Conservation (phyloP, 1,140 invertebrate genomes). For the Panonychus citri region DNA sequence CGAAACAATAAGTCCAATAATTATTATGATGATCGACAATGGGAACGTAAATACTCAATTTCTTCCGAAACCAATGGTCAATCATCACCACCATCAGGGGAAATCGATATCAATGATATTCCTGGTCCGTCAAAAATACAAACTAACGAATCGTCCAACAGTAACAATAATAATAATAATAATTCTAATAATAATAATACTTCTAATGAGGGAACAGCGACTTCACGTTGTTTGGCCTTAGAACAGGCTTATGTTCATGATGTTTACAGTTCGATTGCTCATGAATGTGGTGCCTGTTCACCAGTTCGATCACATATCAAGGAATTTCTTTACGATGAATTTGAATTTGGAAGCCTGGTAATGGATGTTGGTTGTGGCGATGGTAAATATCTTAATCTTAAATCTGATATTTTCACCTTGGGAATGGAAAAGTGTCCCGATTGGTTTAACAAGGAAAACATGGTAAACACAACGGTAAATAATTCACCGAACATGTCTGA, state of each 20-base stretch:
- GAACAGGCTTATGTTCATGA: constrained; percentile 20
- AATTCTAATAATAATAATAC: too few relatives aligned
- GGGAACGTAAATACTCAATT: too few relatives aligned
- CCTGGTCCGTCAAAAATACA: too few relatives aligned
- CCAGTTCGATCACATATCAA: constrained; percentile 73
- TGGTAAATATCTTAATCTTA: constrained; percentile 61
- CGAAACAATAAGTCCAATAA: too few relatives aligned
- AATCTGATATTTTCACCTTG: constrained; percentile 25
- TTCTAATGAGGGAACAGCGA: not conserved
- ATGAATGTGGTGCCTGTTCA: constrained; percentile 71
- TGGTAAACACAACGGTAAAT: not conserved
- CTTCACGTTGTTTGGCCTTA: not conserved
- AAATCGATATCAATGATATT: too few relatives aligned
- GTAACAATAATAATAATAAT: too few relatives aligned
- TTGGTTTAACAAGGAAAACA: not conserved
- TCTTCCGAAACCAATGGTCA: too few relatives aligned
- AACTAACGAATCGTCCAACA: too few relatives aligned
- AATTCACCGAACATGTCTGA: constrained; percentile 40
- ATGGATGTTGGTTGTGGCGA: constrained; percentile 91
- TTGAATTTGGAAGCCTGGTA: constrained; percentile 40
- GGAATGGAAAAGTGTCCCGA: constrained; percentile 42
- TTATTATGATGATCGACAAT: too few relatives aligned
- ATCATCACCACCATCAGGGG: too few relatives aligned
- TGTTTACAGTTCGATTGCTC: constrained; percentile 83
- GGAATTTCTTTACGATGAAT: constrained; percentile 41